Evolutionary conservation across 2,888 invertebrate genomes (phyloP).

Genomic region (Cheilosia scutellata): DNA sequence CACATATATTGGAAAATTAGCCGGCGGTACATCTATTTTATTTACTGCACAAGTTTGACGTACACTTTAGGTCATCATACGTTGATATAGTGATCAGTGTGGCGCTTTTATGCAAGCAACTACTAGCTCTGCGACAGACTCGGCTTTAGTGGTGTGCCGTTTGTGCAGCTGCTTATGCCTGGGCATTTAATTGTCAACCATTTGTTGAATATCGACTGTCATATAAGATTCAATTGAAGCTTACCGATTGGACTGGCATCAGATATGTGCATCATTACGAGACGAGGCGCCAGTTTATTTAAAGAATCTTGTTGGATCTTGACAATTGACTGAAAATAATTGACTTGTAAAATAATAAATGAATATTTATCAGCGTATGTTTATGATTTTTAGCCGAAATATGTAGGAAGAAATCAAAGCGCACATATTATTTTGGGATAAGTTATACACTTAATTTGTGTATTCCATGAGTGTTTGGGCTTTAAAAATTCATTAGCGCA

Average conservation of each 20-base stretch:
- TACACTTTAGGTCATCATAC: constrained; percentile 56
- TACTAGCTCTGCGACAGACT: not conserved
- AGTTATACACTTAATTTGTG: no score
- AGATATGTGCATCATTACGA: constrained; percentile 37
- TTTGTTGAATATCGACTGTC: constrained; percentile 64
- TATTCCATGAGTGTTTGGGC: no score
- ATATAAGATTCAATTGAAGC: constrained; percentile 66
- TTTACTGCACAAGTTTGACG: constrained; percentile 61
- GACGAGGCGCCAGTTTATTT: constrained; percentile 69
- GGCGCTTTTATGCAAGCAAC: constrained; percentile 69
- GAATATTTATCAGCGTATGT: no score
- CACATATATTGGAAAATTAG: constrained; percentile 50
- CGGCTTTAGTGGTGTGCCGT: constrained; percentile 31
- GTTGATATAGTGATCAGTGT: constrained; percentile 64
- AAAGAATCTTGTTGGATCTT: constrained; percentile 19
- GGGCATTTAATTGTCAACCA: constrained; percentile 72
- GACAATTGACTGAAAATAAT: constrained; percentile 1
- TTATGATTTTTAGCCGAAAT: not conserved
- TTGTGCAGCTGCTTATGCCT: constrained; percentile 16
- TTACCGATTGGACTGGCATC: constrained; percentile 16
- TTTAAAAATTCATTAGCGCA: no score
- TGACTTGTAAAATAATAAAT: not conserved
- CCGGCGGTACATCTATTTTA: constrained; percentile 57
- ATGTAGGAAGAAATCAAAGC: no score
- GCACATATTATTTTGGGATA: no score